Conservation (phyloP, 2,888 invertebrate species). For the Drosophila affinis region DNA sequence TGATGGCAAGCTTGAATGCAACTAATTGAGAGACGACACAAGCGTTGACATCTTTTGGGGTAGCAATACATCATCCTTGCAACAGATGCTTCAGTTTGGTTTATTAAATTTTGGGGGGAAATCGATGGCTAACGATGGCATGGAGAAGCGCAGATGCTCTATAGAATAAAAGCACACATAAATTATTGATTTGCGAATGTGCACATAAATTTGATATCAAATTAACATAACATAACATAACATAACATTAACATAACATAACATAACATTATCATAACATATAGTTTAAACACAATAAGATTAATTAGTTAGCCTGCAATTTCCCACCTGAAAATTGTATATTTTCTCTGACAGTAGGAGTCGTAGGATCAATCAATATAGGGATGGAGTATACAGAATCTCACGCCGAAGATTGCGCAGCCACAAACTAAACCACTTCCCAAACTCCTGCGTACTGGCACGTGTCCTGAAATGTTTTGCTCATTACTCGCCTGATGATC, state of each 20-base stretch:
- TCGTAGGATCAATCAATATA: no score
- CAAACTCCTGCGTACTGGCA: not conserved
- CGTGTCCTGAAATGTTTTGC: not conserved
- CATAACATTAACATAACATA: no score
- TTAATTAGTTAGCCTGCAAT: no score
- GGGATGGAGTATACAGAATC: no score
- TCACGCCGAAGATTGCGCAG: not conserved
- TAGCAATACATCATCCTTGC: constrained; percentile 27
- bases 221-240: no score
- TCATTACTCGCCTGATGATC: not conserved
- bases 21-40: constrained; percentile 37
- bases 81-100: constrained; percentile 39
- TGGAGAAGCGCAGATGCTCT: not conserved
- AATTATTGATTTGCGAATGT: no score
- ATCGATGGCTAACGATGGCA: no score
- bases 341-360: no score
- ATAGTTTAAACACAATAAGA: no score
- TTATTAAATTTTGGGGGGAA: constrained; percentile 18
- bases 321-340: no score
- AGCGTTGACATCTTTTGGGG: constrained; percentile 23
- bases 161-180: not conserved
- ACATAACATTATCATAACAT: no score
- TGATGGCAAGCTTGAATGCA: constrained; percentile 5
- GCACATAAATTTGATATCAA: no score
- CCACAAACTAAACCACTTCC: not conserved